phyloP scores from a whole-genome alignment of 2,113 vertebrate genomes.

The Oreotrochilus melanogaster region DNA sequence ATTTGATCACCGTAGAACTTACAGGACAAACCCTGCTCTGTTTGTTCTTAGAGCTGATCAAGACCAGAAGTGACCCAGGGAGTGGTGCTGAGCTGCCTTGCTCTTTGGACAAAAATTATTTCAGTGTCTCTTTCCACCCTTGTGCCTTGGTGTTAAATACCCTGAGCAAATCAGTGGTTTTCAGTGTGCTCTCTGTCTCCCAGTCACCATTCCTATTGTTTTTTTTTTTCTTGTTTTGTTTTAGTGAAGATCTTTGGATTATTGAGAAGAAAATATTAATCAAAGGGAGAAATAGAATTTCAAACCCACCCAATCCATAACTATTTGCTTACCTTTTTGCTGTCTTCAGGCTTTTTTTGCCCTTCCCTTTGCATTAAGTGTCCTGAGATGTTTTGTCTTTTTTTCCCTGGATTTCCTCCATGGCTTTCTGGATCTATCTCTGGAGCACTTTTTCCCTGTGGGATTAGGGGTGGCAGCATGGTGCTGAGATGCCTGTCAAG shows the following conservation, averaged over 20 bases:
- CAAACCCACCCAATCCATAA: not conserved
- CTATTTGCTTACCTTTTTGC: constrained; percentile 79
- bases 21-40: constrained; percentile 39
- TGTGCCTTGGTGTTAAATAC: not conserved
- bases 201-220: not conserved
- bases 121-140: not conserved
- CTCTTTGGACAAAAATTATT: not conserved
- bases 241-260: not conserved
- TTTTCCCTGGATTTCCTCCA: not conserved
- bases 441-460: constrained; percentile 19
- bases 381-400: constrained; percentile 71
- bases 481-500: not conserved
- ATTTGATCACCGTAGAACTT: not conserved
- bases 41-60: not conserved
- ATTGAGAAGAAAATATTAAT: not conserved
- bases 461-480: constrained; percentile 77
- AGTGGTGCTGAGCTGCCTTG: not conserved
- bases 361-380: constrained; percentile 79
- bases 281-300: not conserved
- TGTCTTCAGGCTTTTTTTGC: constrained; percentile 64
- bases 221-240: not conserved
- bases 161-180: not conserved
- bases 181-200: not conserved
- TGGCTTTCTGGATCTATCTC: not conserved
- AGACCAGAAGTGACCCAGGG: not conserved